Conservation (phyloP, 2,113 vertebrate genomes). For the Limnothrissa miodon region DNA sequence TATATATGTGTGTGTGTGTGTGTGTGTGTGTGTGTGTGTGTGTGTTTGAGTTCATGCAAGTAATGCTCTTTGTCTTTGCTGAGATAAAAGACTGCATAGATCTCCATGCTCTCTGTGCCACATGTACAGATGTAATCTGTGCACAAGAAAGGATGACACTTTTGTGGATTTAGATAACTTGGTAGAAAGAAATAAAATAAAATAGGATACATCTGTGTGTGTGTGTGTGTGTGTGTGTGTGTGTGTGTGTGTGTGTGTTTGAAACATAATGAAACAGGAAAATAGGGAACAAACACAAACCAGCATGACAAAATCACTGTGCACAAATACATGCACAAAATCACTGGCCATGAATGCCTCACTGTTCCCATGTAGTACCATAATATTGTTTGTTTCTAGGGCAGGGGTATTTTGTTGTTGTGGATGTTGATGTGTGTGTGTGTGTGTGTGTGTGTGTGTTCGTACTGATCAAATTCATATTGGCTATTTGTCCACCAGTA, state of each 20-base stretch:
- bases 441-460: neutral
- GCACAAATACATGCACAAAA: slow-evolving; percentile 26
- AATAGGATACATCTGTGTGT: too few relatives aligned
- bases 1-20: neutral
- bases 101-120: too few relatives aligned
- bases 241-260: slow-evolving; percentile 9
- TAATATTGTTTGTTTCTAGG: slow-evolving; percentile 40
- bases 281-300: neutral
- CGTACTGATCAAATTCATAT: slow-evolving; percentile 18
- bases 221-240: neutral
- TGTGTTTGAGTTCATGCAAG: neutral
- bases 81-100: too few relatives aligned
- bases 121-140: too few relatives aligned
- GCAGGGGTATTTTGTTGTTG: slow-evolving; percentile 23
- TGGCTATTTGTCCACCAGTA: slow-evolving; percentile 37
- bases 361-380: slow-evolving; percentile 51
- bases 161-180: too few relatives aligned
- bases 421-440: neutral
- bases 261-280: neutral
- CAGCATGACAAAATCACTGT: slow-evolving; percentile 25
- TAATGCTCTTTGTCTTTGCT: too few relatives aligned
- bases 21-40: neutral
- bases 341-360: slow-evolving; percentile 42
- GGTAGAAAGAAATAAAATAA: too few relatives aligned
- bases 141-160: too few relatives aligned